Evolutionary conservation across 2,888 invertebrate species (phyloP), one percentile per base, ranked within the genome.

Genomic region (Odontothrips loti): DNA sequence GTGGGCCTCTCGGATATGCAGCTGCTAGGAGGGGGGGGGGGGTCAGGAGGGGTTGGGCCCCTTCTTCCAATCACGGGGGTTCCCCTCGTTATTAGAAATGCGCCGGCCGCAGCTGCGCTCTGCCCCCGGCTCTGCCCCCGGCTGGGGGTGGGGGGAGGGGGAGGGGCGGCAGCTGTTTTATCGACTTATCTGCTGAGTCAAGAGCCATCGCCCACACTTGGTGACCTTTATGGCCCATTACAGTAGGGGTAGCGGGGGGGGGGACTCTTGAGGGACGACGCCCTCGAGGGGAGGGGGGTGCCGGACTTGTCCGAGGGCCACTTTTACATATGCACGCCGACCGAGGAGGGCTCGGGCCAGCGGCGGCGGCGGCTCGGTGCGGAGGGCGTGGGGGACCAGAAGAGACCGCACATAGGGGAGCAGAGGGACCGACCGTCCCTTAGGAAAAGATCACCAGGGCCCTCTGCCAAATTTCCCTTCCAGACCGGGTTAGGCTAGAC

Each of bases 161-260:
- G 68, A 1, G 23, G 23, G 1, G 23, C 27, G 68, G 23, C 68
- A 75, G 68, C 68, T 75, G 68, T 75, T 75, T 75, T 75, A 75
- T 75, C 68, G 68, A 75, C 68, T 75, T 75, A 75, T 75, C 68
- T 75, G 68, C 68, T 75, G 68, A 75, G 23, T 75, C 68, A 27
- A 75, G 68, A 23, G 68, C 68, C 68, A 75, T 75, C 68, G 23
- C 23, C 68, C 68, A 27, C 68, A 75, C 68, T 75, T 27, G 68
- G 68, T 27, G 68, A 75, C 68, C 68, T 75, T 75, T 75, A 75
- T 75, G 27, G 68, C 68, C 68, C 68, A 75, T 75, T 75, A 75
- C 23, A 75, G 68, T 75, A 27, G 11, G 10, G 68, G 58, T 6
- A 15, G 58, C 15, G 20, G 58, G 58, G 58, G n/a, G 58, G 15